Percentiles rank a stretch among this genome's conserved stretches.
Evolutionary conservation across 1,140 invertebrate genomes (phyloP).

Genomic region (Brachionus paranguensis): DNA sequence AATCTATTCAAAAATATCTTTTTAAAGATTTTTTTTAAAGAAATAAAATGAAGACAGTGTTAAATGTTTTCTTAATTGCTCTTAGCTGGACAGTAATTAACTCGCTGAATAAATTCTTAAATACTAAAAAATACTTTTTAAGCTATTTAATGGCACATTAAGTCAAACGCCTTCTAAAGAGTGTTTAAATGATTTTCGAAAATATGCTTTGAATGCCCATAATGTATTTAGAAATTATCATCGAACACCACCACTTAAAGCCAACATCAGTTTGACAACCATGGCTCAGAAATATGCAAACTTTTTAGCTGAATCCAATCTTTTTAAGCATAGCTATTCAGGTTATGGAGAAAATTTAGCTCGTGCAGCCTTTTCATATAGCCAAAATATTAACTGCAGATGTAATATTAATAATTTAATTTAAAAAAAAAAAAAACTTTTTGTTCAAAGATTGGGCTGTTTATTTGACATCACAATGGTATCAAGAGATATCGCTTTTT

Average conservation of each 20-base stretch:
- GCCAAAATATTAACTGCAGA: neutral
- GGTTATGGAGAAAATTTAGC: conserved; percentile 23
- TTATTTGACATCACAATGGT: conserved; percentile 1
- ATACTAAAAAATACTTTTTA: neutral
- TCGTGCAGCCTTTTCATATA: neutral
- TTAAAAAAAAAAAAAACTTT: neutral
- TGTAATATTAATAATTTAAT: neutral
- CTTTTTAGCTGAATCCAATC: neutral
- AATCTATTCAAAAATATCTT: neutral
- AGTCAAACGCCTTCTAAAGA: neutral
- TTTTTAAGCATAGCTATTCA: neutral
- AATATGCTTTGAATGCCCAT: neutral
- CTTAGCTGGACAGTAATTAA: neutral
- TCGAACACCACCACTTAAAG: neutral
- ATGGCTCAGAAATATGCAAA: neutral
- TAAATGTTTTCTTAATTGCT: neutral
- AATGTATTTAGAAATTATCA: neutral
- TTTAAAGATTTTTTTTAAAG: neutral
- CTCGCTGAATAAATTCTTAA: neutral
- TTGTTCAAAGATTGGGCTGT: neutral
- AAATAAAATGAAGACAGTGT: neutral
- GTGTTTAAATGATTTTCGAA: neutral
- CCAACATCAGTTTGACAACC: neutral
- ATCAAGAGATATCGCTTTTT: neutral
- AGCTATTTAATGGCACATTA: neutral